Conservation (phyloP, 2,888 invertebrate genomes). For the Melolontha melolontha region DNA sequence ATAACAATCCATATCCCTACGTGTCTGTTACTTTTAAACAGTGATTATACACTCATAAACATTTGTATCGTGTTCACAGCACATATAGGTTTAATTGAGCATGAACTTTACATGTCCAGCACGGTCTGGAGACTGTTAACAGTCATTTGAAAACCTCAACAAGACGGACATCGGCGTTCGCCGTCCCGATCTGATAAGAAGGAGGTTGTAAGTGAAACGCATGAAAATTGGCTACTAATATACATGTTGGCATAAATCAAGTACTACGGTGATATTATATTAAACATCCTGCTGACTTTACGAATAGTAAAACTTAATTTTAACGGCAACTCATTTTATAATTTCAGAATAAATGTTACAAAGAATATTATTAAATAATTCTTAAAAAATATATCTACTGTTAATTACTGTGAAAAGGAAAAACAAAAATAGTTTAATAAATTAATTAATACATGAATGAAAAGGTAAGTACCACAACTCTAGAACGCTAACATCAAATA, state of each 20-base stretch:
- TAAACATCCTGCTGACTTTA: too few species aligned
- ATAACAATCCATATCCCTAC: too few species aligned
- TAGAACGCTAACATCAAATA: too few species aligned
- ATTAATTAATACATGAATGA: too few species aligned
- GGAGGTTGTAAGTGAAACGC: constrained; percentile 21
- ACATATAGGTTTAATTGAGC: constrained; percentile 34
- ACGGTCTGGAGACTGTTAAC: constrained; percentile 18
- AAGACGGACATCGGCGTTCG: constrained; percentile 18
- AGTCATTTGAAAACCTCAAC: constrained; percentile 20
- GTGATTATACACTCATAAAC: too few species aligned
- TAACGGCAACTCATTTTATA: neutral
- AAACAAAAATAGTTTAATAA: too few species aligned
- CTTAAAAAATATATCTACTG: too few species aligned
- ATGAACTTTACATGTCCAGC: constrained; percentile 30
- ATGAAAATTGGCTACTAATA: constrained; percentile 20
- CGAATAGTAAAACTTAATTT: neutral
- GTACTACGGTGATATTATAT: too few species aligned
- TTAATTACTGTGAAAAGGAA: too few species aligned
- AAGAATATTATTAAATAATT: neutral
- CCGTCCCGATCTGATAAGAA: constrained; percentile 20
- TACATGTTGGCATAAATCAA: neutral
- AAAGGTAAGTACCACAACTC: too few species aligned
- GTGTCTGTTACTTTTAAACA: too few species aligned
- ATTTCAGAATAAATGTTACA: neutral
- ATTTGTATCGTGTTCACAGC: constrained; percentile 15